A percentile compares a stretch with the other conserved stretches of the same genome.
These are phyloP conservation scores for Rhopalosiphum nymphaeae DNA, from an alignment of 2,888 invertebrate genomes.

Conservation along the genomic window DNA sequence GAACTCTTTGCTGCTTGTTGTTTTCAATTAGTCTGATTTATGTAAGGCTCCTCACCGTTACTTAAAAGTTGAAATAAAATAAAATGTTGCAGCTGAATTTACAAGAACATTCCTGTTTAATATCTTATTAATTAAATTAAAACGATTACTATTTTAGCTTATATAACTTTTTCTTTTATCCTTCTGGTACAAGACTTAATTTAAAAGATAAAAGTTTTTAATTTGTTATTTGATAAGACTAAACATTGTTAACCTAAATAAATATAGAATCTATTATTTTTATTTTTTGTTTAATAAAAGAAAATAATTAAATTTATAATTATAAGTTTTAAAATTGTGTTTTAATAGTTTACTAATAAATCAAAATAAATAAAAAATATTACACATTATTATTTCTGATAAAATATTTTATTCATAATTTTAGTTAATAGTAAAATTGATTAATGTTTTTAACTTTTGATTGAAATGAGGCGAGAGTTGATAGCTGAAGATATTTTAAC, in stretches of 20 bases:
- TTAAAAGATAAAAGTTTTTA: constrained; percentile 13
- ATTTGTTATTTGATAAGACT: not conserved
- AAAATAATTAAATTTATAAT: not conserved
- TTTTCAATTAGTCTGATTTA: not conserved
- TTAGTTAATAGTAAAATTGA: not conserved
- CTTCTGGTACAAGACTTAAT: not conserved
- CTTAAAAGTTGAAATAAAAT: not conserved
- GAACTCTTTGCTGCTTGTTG: not conserved
- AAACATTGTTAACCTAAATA: not conserved
- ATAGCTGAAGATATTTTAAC: not conserved
- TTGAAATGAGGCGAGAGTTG: not conserved
- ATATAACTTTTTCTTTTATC: constrained; percentile 11
- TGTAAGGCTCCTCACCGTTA: not conserved
- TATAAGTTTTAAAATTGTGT: not conserved
- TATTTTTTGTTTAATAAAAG: not conserved
- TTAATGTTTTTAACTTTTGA: not conserved
- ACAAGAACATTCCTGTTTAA: not conserved
- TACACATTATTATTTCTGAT: not conserved
- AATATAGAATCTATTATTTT: not conserved
- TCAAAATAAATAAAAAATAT: not conserved
- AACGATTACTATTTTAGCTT: not conserved
- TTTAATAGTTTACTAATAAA: not conserved
- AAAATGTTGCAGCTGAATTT: not conserved
- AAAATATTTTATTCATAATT: not conserved
- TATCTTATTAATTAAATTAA: not conserved